Base-by-base conservation (phyloP, 35 echinoderm and acorn worm genomes). In the Strongylocentrotus purpuratus region DNA sequence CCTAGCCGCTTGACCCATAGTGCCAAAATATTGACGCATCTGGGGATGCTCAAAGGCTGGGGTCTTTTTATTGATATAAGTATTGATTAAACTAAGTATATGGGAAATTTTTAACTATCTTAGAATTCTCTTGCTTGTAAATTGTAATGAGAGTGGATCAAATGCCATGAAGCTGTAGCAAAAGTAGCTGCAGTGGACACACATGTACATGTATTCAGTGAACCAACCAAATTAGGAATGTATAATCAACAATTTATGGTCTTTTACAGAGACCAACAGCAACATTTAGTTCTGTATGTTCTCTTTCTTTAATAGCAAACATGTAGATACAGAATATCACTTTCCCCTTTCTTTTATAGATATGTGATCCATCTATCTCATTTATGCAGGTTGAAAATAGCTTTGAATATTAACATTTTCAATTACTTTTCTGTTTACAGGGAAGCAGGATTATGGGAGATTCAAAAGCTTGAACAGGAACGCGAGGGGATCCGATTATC, bases 401-500 rank as follows among this genome's bases (percentile, higher is more conserved):
- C 25, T 31, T 11, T 86, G 15, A 55, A 55, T 12, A 55, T 2
- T 41, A 41, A 41, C 35, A 41, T 41, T 41, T 41, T 41, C 3
- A 41, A 20, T 89, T 89, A 14, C 87, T 89, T 45, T 45, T 46
- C 46, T 55, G 9, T 92, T 92, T 28, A 52, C 91, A 93, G 91
- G 91, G 91, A 93, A 22, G 33, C 32, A 93, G 91, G 91, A 18
- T 28, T 93, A 47, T 93, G 46, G 32, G 91, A 93, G 11, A 93
- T 93, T 33, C 45, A 93, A 46, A 93, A 93, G 91, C 91, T 93
- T 13, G 91, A 93, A 46, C 33, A 93, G 0, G 91, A 93, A 58
- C 45, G 48, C 20, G 31, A 93, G 48, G 45, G 48, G 46, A 33
- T 50, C 46, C 2, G 31, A 33, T 4, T 46, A 32, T 93, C 91